These are phyloP conservation scores for Heterocephalus glaber DNA, from an alignment of 2,113 vertebrate species.

Conservation along the genomic window DNA sequence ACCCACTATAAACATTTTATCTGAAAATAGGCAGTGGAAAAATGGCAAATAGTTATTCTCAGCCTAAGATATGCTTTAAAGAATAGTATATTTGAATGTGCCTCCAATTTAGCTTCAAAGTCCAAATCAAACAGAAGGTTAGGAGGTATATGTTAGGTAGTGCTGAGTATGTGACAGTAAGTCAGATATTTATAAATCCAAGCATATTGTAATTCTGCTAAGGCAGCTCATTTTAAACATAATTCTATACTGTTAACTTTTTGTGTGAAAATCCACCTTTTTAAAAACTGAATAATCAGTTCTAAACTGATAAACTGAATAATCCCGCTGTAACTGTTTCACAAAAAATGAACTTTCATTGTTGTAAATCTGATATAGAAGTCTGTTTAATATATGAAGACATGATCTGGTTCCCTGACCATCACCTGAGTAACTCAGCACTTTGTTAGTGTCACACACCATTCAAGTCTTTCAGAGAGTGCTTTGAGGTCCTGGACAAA, in stretches of 20 bases:
- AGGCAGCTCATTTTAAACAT: not conserved
- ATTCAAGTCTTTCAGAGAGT: accelerated
- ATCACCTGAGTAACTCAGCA: not conserved
- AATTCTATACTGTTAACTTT: not conserved
- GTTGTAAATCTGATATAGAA: not conserved
- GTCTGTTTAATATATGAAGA: not conserved
- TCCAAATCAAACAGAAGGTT: not conserved
- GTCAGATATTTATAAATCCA: not conserved
- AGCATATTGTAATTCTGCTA: not conserved
- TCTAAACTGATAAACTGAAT: not conserved
- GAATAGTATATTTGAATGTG: not conserved
- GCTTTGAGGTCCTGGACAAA: not conserved
- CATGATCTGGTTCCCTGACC: not conserved
- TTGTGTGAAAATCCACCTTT: not conserved
- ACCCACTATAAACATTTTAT: not conserved
- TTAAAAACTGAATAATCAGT: not conserved
- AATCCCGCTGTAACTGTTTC: not conserved
- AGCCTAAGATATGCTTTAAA: not conserved
- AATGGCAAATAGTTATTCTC: not conserved
- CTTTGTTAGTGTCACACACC: not conserved
- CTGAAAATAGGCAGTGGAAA: not conserved
- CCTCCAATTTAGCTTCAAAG: not conserved
- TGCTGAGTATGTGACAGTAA: not conserved
- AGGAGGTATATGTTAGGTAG: not conserved
- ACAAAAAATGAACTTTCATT: not conserved